Percentiles rank a stretch among this genome's conserved stretches.
Evolutionary conservation across 1,140 invertebrate species (phyloP).

Genomic region (Panagrolaimus sp.): DNA sequence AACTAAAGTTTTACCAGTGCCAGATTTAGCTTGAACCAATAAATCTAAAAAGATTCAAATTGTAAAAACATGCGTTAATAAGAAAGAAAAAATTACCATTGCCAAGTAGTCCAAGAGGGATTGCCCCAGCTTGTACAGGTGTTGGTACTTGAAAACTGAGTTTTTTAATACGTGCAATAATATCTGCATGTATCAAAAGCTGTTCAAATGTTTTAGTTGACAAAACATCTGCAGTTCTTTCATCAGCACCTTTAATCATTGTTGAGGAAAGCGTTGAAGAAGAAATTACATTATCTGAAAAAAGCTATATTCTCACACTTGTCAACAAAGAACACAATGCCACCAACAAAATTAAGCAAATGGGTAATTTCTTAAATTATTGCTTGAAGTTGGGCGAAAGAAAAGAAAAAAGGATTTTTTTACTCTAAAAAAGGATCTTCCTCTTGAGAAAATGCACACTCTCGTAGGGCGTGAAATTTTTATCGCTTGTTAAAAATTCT

Average conservation of each 20-base stretch:
- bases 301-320: not conserved
- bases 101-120: not conserved
- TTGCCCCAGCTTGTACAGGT: not conserved
- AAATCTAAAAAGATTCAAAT: constrained; percentile 66
- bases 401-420: too few species aligned
- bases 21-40: constrained; percentile 88
- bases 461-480: too few species aligned
- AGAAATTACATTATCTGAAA: not conserved
- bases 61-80: not conserved
- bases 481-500: too few species aligned
- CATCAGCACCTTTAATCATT: not conserved
- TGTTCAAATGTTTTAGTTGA: not conserved
- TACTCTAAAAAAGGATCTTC: too few species aligned
- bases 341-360: not conserved
- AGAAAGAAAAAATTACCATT: constrained; percentile 2
- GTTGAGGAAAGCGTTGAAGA: not conserved
- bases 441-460: too few species aligned
- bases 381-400: too few species aligned
- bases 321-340: not conserved
- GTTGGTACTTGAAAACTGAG: not conserved
- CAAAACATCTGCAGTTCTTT: not conserved
- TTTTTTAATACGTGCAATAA: not conserved
- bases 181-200: not conserved
- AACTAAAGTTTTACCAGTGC: constrained; percentile 92
- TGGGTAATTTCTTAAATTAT: too few species aligned